A percentile compares a stretch with the other conserved stretches of the same genome.
These are phyloP conservation scores for Drosophila mulleri DNA, from an alignment of 2,888 invertebrate genomes.

Conservation along the genomic window DNA sequence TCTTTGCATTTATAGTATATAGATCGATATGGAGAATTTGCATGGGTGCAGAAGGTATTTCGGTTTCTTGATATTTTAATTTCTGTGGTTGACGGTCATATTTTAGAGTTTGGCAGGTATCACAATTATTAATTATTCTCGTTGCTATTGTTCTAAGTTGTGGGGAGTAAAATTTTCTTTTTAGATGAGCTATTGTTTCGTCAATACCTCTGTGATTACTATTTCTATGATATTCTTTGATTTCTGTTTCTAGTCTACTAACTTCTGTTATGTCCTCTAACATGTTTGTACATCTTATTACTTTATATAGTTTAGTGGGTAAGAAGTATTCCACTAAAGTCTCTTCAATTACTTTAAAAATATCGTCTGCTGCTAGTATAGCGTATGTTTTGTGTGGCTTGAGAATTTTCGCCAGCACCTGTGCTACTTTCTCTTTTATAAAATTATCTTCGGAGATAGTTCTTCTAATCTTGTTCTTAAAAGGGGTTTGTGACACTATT, in stretches of 20 bases:
- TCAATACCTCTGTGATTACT: not conserved
- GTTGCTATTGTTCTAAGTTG: not conserved
- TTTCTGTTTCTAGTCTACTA: not conserved
- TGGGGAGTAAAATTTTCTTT: not conserved
- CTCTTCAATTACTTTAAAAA: not conserved
- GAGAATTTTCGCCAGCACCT: not conserved
- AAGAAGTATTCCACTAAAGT: not conserved
- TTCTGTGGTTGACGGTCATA: not conserved
- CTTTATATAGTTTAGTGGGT: not conserved
- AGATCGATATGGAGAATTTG: not conserved
- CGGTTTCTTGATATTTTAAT: not conserved
- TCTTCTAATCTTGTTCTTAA: not conserved
- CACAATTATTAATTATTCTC: not conserved
- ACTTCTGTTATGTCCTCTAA: not conserved
- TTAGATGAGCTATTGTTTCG: not conserved
- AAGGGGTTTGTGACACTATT: not conserved
- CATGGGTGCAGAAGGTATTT: not conserved
- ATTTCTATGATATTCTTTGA: not conserved
- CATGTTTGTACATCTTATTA: constrained; percentile 3
- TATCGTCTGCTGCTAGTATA: not conserved
- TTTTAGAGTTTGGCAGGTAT: not conserved
- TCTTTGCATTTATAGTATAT: not conserved
- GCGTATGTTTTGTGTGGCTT: not conserved
- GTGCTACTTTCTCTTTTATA: not conserved
- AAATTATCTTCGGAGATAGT: not conserved